Evolutionary conservation across 2,888 invertebrate species (phyloP).

Genomic region (Phyllotreta striolata): DNA sequence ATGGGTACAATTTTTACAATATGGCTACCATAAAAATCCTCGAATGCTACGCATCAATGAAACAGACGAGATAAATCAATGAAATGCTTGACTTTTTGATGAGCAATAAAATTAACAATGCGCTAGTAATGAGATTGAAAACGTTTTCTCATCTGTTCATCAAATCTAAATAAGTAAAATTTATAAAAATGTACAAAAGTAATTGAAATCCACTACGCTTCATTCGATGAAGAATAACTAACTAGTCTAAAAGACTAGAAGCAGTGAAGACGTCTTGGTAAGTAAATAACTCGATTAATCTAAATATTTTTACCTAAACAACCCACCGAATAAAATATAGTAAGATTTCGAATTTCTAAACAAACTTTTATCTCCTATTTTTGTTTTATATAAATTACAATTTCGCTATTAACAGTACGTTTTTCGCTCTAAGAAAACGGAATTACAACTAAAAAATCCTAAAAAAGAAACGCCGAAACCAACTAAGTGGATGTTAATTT

Average conservation of each 20-base stretch:
- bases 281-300: not conserved
- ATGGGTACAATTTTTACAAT: slow-evolving; percentile 32
- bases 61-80: too few species aligned
- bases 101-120: not conserved
- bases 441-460: slow-evolving; percentile 35
- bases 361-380: not conserved
- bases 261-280: not conserved
- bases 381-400: slow-evolving; percentile 28
- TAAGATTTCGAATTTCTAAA: slow-evolving; percentile 8
- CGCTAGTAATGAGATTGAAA: too few species aligned
- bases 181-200: slow-evolving; percentile 15
- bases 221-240: not conserved
- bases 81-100: too few species aligned
- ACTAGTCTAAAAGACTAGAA: not conserved
- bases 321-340: not conserved
- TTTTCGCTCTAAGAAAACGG: slow-evolving; percentile 36
- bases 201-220: not conserved
- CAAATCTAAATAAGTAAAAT: slow-evolving; percentile 12
- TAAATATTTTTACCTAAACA: slow-evolving; percentile 3
- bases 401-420: slow-evolving; percentile 25
- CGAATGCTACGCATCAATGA: not conserved
- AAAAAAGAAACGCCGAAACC: slow-evolving; percentile 39
- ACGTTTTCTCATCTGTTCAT: not conserved
- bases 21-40: slow-evolving; percentile 30
- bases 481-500: slow-evolving; percentile 43